Base-by-base conservation (phyloP, 2,888 invertebrate genomes). In the Heliothis peltigera region DNA sequence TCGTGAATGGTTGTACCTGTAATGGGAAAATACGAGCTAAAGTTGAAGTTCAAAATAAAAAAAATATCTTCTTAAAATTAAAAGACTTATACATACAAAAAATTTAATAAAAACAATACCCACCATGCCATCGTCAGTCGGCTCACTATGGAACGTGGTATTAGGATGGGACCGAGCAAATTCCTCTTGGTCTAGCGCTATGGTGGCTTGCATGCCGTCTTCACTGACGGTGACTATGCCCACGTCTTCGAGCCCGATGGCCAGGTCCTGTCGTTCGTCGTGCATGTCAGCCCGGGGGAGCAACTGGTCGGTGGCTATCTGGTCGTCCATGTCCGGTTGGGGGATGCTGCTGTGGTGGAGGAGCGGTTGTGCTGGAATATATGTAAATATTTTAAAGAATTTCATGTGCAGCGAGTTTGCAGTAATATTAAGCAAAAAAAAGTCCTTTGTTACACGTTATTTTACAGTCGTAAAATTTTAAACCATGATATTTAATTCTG, bases 121-220 rank as follows among this genome's bases (percentile, higher is more conserved):
- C 10, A 92, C 94, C 89, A 88, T 92, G 49, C 84, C 90, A 0
- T 91, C 92, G 6, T 93, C 94, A 8, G 88, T 91, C 0, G 94
- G 93, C 64, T 95, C 95, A 25, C 91, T 93, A 57, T 95, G 95
- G 81, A 95, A 95, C 0, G 95, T 95, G 0, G 95, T 95, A 53
- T 95, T 95, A 0, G 95, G 95, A 65, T 95, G 95, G 0, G 94
- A 88, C 12, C 93, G 74, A 0, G 95, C 95, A 63, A 95, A 95
- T 85, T 95, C 95, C 71, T 95, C 95, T n/a, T 93, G 92, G 56
- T 94, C 92, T 4, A 94, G 63, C 2, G 90, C 85, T 18, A 93
- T 91, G 25, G 92, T 91, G 0, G 92, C 89, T 49, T 87, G 87
- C 84, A 89, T 83, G 1, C 92, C 93, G 47, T 91, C 92, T 52